Percentiles rank a stretch among this genome's conserved stretches.
Evolutionary conservation across 1,140 invertebrate genomes (phyloP).

Genomic region (Himalopsyche phryganea): DNA sequence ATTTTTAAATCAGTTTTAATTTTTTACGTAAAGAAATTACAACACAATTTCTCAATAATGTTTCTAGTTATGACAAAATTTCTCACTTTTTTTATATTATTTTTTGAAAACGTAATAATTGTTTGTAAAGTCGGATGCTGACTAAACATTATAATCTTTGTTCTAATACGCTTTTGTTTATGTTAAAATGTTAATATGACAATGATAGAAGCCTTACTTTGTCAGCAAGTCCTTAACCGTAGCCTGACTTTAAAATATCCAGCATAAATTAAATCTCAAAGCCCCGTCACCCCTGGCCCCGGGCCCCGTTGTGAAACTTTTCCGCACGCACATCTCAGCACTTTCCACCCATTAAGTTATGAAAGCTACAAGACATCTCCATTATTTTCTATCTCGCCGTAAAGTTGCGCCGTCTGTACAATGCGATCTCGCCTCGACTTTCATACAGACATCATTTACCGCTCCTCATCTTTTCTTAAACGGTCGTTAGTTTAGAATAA

Average conservation of each 20-base stretch:
- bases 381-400: constrained; percentile 24
- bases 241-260: constrained; percentile 18
- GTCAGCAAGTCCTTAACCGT: neutral
- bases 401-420: constrained; percentile 14
- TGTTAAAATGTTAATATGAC: neutral
- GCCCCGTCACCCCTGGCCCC: neutral
- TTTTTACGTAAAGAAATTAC: too few species aligned
- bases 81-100: too few species aligned
- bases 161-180: neutral
- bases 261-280: constrained; percentile 19
- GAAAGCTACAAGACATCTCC: constrained; percentile 32
- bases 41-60: too few species aligned
- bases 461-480: neutral
- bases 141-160: neutral
- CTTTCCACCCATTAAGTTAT: constrained; percentile 32
- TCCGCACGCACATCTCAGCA: constrained; percentile 12
- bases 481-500: constrained; percentile 1
- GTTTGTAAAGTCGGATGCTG: too few species aligned
- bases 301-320: too few species aligned
- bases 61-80: too few species aligned
- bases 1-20: too few species aligned
- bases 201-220: neutral
- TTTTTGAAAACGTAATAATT: too few species aligned
- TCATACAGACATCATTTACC: neutral
- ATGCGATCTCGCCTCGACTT: neutral